Percentiles rank a stretch among this genome's conserved stretches.
Evolutionary conservation across 1,140 invertebrate genomes (phyloP).

Genomic region (Geopemphigus sp.): DNA sequence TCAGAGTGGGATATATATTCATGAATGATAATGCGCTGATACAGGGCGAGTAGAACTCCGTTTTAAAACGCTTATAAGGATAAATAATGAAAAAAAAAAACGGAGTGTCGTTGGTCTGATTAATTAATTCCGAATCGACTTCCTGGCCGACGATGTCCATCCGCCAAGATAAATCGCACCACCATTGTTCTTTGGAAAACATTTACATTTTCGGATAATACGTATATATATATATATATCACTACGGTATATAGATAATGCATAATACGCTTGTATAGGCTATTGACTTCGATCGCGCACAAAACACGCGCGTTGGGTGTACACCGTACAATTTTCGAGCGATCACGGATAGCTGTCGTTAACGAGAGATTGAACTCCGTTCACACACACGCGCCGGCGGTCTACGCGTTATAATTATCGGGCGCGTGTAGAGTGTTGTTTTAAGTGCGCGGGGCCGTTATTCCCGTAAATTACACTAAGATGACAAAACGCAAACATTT

Average conservation of each 20-base stretch:
- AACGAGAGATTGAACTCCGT: no score
- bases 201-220: conserved; percentile 43
- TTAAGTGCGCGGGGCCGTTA: background rate
- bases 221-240: background rate
- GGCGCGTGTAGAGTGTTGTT: background rate
- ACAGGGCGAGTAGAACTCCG: background rate
- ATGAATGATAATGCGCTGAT: conserved; percentile 43
- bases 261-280: background rate
- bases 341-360: no score
- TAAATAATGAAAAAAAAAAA: background rate
- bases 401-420: background rate
- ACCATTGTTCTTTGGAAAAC: conserved; percentile 33
- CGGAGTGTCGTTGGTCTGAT: conserved; percentile 41
- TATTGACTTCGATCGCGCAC: background rate
- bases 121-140: conserved; percentile 48
- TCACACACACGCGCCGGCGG: background rate
- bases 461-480: background rate
- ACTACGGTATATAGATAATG: background rate
- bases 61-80: conserved; percentile 1
- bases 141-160: conserved; percentile 46
- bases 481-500: background rate
- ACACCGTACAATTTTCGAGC: no score
- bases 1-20: conserved; percentile 32
- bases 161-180: conserved; percentile 47
- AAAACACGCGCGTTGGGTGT: no score